phyloP scores from a whole-genome alignment of 1,140 invertebrate genomes.

The Drosophila subpulchrella region DNA sequence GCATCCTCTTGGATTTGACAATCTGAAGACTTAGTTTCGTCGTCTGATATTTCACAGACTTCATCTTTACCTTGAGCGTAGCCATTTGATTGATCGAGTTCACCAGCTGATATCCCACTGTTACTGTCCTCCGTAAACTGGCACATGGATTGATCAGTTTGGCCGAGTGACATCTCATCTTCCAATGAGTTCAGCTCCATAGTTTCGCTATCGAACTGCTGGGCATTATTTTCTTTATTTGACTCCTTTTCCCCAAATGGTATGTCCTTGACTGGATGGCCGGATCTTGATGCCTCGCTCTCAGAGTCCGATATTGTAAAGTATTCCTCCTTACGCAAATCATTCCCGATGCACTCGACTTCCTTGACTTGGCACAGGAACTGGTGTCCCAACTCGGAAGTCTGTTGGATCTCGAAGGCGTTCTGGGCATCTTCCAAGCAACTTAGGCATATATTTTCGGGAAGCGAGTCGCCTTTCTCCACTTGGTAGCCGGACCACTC shows the following conservation, averaged over 20 bases:
- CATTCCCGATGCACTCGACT: background rate
- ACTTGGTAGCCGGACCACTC: conserved; percentile 1
- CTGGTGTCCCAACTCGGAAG: background rate
- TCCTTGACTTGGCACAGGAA: too few relatives aligned
- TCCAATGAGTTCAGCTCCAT: background rate
- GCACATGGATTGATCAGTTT: background rate
- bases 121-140: too few relatives aligned
- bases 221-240: background rate
- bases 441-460: background rate
- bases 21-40: background rate
- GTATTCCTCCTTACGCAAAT: background rate
- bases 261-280: too few relatives aligned
- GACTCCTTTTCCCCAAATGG: too few relatives aligned
- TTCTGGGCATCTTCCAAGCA: conserved; percentile 5
- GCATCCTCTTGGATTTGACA: background rate
- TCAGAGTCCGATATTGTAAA: background rate
- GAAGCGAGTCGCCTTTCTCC: background rate
- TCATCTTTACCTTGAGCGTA: background rate
- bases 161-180: background rate
- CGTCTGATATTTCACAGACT: background rate
- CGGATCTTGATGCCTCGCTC: background rate
- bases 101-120: too few relatives aligned
- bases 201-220: background rate
- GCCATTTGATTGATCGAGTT: too few relatives aligned
- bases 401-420: background rate